phyloP scores from a whole-genome alignment of 2,113 vertebrate genomes.

The Glaucomys volans region DNA sequence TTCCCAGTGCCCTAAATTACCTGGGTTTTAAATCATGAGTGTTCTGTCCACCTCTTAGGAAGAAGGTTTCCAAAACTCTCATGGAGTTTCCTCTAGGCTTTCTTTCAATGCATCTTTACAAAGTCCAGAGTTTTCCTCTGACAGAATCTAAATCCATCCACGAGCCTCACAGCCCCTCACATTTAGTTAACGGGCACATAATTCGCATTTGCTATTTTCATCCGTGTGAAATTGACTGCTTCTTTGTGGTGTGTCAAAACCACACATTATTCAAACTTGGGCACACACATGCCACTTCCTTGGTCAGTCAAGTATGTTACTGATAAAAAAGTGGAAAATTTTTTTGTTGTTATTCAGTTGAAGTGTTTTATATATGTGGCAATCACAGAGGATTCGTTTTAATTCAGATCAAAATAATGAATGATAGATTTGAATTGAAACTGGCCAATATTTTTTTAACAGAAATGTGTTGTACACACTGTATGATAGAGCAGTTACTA shows the following conservation, averaged over 20 bases:
- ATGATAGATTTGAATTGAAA: constrained; percentile 69
- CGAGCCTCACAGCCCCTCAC: constrained; percentile 77
- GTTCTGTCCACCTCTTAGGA: neutral
- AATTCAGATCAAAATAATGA: constrained; percentile 80
- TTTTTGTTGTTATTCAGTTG: constrained; percentile 82
- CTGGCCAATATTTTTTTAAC: neutral
- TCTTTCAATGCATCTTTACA: neutral
- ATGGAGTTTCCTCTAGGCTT: neutral
- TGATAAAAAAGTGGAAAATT: constrained; percentile 65
- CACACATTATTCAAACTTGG: constrained; percentile 85
- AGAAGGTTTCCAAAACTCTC: neutral
- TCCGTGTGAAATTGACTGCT: constrained; percentile 85
- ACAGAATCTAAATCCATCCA: constrained; percentile 79
- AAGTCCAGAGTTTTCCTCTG: constrained; percentile 52
- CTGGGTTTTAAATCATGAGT: neutral
- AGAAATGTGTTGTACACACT: neutral
- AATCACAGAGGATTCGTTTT: constrained; percentile 79
- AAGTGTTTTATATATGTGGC: constrained; percentile 73
- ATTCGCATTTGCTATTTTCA: constrained; percentile 84
- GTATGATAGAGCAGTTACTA: neutral
- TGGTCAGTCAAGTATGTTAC: constrained; percentile 65
- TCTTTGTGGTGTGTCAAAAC: constrained; percentile 85
- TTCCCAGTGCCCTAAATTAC: neutral
- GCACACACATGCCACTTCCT: constrained; percentile 83
- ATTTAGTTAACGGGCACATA: constrained; percentile 76